A percentile compares a stretch with the other conserved stretches of the same genome.
Evolutionary conservation across 2,797 vertebrate species (phyloP).

Genomic region (Sebastes vulpes): DNA sequence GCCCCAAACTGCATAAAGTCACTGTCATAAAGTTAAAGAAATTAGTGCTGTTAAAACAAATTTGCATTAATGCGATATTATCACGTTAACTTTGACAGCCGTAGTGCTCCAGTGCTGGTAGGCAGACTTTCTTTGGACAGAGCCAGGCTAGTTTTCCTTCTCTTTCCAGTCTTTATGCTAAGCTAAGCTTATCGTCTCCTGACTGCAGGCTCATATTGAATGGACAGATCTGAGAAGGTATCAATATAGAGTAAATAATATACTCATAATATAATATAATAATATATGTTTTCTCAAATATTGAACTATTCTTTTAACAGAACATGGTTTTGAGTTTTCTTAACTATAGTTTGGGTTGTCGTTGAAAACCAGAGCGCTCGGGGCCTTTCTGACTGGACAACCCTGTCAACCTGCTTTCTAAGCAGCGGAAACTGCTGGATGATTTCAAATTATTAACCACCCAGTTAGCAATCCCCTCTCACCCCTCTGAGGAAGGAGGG

Average conservation of each 20-base stretch:
- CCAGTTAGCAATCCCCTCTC: neutral
- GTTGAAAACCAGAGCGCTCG: neutral
- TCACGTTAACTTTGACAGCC: too few relatives aligned
- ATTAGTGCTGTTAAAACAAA: too few relatives aligned
- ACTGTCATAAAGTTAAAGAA: too few relatives aligned
- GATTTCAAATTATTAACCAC: slow-evolving; percentile 10
- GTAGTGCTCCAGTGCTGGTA: too few relatives aligned
- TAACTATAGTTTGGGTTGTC: neutral
- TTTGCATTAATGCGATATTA: too few relatives aligned
- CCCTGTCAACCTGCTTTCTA: neutral
- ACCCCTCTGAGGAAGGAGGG: neutral
- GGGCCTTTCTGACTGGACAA: neutral
- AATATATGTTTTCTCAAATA: neutral
- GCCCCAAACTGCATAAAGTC: too few relatives aligned
- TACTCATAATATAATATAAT: too few relatives aligned
- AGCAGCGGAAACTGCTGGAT: neutral
- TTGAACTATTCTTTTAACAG: neutral
- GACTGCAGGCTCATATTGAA: neutral
- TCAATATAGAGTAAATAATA: neutral
- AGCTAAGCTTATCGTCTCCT: neutral
- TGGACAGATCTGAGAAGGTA: neutral
- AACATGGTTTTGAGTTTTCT: neutral
- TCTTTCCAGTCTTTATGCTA: neutral
- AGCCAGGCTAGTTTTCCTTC: neutral
- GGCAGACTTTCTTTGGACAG: too few relatives aligned